Evolutionary conservation across 2,888 invertebrate species (phyloP).

Genomic region (Elegia similella): DNA sequence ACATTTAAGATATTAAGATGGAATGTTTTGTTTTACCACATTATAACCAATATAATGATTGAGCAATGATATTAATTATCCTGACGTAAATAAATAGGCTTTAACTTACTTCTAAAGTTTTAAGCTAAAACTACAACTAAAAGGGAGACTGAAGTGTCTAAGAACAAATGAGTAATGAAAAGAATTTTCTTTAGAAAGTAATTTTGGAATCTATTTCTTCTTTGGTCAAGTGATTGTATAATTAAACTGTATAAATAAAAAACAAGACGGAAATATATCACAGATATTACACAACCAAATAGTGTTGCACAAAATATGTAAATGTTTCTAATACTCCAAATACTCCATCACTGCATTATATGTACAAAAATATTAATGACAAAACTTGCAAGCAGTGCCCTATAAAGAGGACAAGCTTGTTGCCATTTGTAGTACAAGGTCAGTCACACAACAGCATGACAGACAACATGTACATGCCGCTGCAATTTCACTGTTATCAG

Average conservation of each 20-base stretch:
- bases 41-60: too few relatives aligned
- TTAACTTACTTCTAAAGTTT: too few relatives aligned
- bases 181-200: background rate
- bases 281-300: constrained; percentile 26
- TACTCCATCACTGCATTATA: background rate
- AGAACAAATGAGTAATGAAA: background rate
- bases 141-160: background rate
- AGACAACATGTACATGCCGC: background rate
- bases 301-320: constrained; percentile 16
- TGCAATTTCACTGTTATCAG: constrained; percentile 5
- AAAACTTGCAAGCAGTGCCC: background rate
- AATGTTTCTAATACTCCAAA: constrained; percentile 2
- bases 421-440: background rate
- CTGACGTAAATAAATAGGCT: too few relatives aligned
- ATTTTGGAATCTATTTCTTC: constrained; percentile 12
- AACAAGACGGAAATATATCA: constrained; percentile 25
- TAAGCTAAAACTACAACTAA: background rate
- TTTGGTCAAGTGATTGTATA: constrained; percentile 15
- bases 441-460: background rate
- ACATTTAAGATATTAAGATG: too few relatives aligned
- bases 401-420: background rate
- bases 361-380: constrained; percentile 5
- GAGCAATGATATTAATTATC: too few relatives aligned
- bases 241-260: constrained; percentile 11
- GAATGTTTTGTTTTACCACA: too few relatives aligned